These are phyloP conservation scores for Dicycla oo DNA, from an alignment of 2,888 invertebrate species.

Conservation along the genomic window DNA sequence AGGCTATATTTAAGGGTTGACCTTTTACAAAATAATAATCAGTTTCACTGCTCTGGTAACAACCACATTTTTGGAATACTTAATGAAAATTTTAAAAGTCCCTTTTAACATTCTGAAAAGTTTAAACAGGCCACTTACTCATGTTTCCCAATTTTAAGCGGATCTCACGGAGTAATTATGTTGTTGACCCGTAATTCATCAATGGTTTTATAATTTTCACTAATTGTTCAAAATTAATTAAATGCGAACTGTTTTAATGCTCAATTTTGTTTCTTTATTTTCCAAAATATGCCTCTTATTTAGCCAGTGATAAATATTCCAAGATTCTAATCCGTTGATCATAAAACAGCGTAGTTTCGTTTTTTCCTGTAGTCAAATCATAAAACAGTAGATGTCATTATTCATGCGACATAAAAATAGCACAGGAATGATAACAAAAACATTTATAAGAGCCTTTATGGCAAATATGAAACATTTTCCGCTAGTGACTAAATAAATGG, in stretches of 20 bases:
- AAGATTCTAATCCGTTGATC: constrained; percentile 20
- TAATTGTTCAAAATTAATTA: constrained; percentile 4
- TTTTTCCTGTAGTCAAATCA: background rate
- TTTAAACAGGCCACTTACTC: background rate
- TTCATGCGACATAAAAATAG: constrained; percentile 24
- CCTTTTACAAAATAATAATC: background rate
- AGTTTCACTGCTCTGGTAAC: background rate
- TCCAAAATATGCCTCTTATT: background rate
- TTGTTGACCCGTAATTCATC: constrained; percentile 8
- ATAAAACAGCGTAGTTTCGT: constrained; percentile 14
- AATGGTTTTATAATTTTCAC: background rate
- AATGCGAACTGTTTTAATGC: background rate
- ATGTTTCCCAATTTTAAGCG: constrained; percentile 11
- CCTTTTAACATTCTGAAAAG: constrained; percentile 21
- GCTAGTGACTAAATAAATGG: constrained; percentile 77
- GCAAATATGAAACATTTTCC: constrained; percentile 77
- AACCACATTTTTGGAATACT: constrained; percentile 12
- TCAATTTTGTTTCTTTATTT: background rate
- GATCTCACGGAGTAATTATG: constrained; percentile 1
- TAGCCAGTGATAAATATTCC: constrained; percentile 4
- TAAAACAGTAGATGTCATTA: constrained; percentile 11
- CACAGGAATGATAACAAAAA: constrained; percentile 40
- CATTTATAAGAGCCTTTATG: constrained; percentile 57
- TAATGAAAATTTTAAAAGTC: constrained; percentile 23
- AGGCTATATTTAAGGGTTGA: background rate